phyloP scores from a whole-genome alignment of 2,888 invertebrate species.

The Limnephilus marmoratus region DNA sequence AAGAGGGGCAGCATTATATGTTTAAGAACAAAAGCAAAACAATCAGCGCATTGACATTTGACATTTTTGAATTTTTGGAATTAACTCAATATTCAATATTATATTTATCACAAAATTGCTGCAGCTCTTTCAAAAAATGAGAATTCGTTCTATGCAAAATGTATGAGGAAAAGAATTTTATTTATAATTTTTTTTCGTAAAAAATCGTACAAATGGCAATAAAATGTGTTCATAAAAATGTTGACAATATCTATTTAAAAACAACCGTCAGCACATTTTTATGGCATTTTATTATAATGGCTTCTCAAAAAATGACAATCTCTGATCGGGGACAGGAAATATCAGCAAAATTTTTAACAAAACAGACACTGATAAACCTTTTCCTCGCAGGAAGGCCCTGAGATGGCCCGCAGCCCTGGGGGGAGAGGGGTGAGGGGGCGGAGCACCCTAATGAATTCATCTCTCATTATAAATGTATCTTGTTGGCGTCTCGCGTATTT shows the following conservation, averaged over 20 bases:
- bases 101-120: too few relatives aligned
- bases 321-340: not conserved
- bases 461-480: slow-evolving; percentile 60
- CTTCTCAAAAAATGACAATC: not conserved
- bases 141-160: too few relatives aligned
- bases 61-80: too few relatives aligned
- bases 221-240: not conserved
- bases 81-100: too few relatives aligned
- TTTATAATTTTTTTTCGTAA: too few relatives aligned
- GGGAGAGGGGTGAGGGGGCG: not conserved
- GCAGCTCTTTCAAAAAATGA: too few relatives aligned
- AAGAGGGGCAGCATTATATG: too few relatives aligned
- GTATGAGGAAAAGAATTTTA: too few relatives aligned
- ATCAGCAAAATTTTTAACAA: not conserved
- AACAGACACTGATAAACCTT: slow-evolving; percentile 23
- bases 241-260: too few relatives aligned
- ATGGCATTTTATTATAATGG: not conserved
- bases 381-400: not conserved
- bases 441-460: slow-evolving; percentile 56
- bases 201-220: not conserved
- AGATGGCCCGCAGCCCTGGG: not conserved
- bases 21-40: too few relatives aligned
- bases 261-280: not conserved
- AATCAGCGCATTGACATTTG: too few relatives aligned
- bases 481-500: slow-evolving; percentile 42